Base-by-base conservation (phyloP, 2,797 vertebrate species). In the Cuculus canorus region DNA sequence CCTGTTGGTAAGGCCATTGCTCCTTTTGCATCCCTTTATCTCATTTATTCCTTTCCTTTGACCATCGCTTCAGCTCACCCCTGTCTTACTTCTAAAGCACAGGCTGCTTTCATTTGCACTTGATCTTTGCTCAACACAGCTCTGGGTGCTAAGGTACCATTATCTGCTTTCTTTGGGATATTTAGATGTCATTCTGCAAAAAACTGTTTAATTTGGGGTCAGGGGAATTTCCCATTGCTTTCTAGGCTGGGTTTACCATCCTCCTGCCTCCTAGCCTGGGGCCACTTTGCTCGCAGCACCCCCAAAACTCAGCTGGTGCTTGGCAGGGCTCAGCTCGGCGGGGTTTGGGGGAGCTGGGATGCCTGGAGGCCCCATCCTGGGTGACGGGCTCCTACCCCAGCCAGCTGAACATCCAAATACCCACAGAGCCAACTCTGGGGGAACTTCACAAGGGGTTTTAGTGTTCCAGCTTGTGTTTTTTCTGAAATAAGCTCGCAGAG, bases 81-180 rank as follows among this genome's bases (percentile, higher is more conserved):
- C 0, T 17, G 52, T 4, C 52, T 30, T 25, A 9, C 11, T 7
- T 11, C 45, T 14, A 2, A 7, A 4, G 28, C 1, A 2, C 4
- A 0, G 21, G 41, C n/a, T 11, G 28, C 8, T 41, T 54, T 60
- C 21, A 28, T 27, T 52, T 47, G 47, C 21, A 22, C 23, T 48
- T 48, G 48, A 24, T 48, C 47, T 48, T 48, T 48, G 47, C 22
- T 48, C 47, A 19, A 50, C 69, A 3, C 28, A 18, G 39, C 28
- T n/a, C 50, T 28, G 43, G 0, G 3, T 0, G 4, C 30, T 4
- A 1, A 13, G 25, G 14, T 43, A 5, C 6, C 5, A 0, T 32
- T 23, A 16, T 5, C 48, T 28, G 48, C 41, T 35, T 24, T 9
- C 27, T 27, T 28, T 12, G 22, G 10, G 48, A 23, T 48, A 23